Conservation (phyloP, 1,140 invertebrate genomes). For the Temnothorax longispinosus region DNA sequence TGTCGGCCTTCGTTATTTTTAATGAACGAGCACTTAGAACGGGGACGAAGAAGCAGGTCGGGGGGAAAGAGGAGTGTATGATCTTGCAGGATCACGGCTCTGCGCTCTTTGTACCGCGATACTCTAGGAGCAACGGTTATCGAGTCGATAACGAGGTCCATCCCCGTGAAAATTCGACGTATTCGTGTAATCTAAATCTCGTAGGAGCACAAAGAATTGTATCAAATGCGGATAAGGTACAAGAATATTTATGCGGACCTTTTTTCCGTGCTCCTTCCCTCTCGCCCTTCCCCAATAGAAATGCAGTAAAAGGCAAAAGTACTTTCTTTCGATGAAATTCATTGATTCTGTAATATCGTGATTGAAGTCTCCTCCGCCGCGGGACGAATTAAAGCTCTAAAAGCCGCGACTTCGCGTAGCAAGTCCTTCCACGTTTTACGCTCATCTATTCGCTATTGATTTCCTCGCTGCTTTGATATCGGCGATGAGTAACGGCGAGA, state of each 20-base stretch:
- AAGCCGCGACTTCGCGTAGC: constrained; percentile 22
- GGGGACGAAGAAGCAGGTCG: constrained; percentile 51
- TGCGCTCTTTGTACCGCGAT: constrained; percentile 65
- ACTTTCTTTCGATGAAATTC: constrained; percentile 1
- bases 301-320: constrained; percentile 39
- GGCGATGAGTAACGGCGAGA: constrained; percentile 11
- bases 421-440: constrained; percentile 25
- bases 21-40: constrained; percentile 70
- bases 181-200: constrained; percentile 26
- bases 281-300: background rate
- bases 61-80: constrained; percentile 38
- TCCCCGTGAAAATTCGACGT: constrained; percentile 20
- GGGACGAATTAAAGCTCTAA: constrained; percentile 51
- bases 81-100: constrained; percentile 53
- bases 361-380: constrained; percentile 17
- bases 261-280: background rate
- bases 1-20: constrained; percentile 73
- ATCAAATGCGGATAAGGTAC: constrained; percentile 7
- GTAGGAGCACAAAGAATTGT: constrained; percentile 33
- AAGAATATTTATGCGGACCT: constrained; percentile 45
- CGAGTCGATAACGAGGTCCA: constrained; percentile 62
- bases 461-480: constrained; percentile 39
- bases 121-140: constrained; percentile 69
- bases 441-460: constrained; percentile 55
- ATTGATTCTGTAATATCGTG: constrained; percentile 33